A percentile compares a stretch with the other conserved stretches of the same genome.
phyloP scores from a whole-genome alignment of 2,888 invertebrate species.

The Spilosoma lubricipeda region DNA sequence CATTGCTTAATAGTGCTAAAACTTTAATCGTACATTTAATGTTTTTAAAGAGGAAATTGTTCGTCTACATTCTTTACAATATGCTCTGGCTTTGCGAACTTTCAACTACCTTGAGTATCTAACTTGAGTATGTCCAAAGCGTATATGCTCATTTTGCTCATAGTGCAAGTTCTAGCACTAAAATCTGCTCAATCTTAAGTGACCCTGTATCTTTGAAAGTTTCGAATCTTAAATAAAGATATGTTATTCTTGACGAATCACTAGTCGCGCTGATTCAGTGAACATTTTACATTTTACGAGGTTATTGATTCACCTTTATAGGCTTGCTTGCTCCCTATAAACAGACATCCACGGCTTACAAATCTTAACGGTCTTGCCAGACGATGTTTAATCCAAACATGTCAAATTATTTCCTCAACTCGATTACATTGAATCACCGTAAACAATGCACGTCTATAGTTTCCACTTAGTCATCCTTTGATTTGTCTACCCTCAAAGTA shows the following conservation, averaged over 20 bases:
- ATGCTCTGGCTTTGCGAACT: no score
- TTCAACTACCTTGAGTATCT: not conserved
- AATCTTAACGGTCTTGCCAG: not conserved
- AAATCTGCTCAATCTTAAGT: not conserved
- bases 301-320: constrained; percentile 1
- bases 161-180: not conserved
- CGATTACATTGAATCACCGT: constrained; percentile 10
- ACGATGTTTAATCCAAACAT: constrained; percentile 3
- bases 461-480: constrained; percentile 44
- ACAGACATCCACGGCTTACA: not conserved
- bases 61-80: no score
- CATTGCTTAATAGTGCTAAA: not conserved
- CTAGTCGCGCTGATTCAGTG: not conserved
- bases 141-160: not conserved
- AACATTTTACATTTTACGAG: not conserved
- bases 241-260: not conserved
- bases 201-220: not conserved
- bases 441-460: constrained; percentile 20
- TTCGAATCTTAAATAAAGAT: not conserved
- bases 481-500: constrained; percentile 45
- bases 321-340: not conserved
- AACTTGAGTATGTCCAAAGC: not conserved
- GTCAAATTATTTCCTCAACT: not conserved
- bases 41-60: no score
- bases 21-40: not conserved